Percentiles rank a stretch among this genome's conserved stretches.
Conservation (phyloP, 2,113 vertebrate species). For the Gymnocephalus cernua region DNA sequence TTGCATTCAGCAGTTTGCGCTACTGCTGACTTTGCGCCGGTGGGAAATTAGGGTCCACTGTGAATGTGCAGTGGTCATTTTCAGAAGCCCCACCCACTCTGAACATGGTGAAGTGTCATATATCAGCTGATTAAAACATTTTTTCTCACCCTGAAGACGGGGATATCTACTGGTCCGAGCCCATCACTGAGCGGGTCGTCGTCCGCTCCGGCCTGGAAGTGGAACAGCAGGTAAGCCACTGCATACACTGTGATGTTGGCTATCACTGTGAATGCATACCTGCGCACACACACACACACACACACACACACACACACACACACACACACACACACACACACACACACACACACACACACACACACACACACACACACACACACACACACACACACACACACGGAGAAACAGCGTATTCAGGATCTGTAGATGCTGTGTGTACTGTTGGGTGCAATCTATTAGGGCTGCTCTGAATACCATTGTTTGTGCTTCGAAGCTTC, state of each 20-base stretch:
- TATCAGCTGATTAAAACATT: neutral
- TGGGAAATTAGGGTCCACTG: too few species aligned
- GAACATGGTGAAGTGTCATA: neutral
- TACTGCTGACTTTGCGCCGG: too few species aligned
- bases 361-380: too few species aligned
- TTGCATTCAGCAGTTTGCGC: too few species aligned
- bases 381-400: neutral
- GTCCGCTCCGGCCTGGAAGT: slow-evolving; percentile 78
- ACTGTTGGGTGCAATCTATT: neutral
- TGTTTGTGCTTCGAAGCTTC: too few species aligned
- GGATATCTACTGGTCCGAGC: slow-evolving; percentile 87
- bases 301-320: slow-evolving; percentile 8
- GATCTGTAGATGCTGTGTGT: neutral
- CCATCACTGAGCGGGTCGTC: slow-evolving; percentile 58
- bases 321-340: neutral
- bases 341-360: too few species aligned
- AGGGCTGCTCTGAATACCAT: too few species aligned
- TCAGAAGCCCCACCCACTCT: neutral
- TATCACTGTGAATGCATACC: slow-evolving; percentile 94
- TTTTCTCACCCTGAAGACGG: slow-evolving; percentile 90
- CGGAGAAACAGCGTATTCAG: fast-evolving
- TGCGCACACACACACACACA: slow-evolving; percentile 64
- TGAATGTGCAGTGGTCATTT: neutral
- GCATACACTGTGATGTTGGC: slow-evolving; percentile 93
- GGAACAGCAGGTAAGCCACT: slow-evolving; percentile 91